These are phyloP conservation scores for Gallinago nigripennis DNA, from an alignment of 2,797 vertebrate species.

Conservation along the genomic window DNA sequence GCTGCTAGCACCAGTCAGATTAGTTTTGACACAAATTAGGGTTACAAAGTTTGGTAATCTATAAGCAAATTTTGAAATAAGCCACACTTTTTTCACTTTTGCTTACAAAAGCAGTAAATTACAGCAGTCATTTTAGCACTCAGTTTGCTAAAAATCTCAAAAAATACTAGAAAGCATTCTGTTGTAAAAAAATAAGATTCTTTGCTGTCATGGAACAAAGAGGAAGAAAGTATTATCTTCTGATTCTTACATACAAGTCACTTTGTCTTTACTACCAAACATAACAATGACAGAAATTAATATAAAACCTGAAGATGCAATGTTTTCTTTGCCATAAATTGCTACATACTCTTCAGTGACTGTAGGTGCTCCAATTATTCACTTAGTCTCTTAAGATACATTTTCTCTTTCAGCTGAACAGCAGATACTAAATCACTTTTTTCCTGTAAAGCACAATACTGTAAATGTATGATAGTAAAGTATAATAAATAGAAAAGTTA, in stretches of 20 bases:
- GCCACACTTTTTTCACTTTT: not conserved
- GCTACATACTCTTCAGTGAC: not conserved
- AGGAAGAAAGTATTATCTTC: not conserved
- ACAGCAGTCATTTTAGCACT: not conserved
- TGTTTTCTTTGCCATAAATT: not conserved
- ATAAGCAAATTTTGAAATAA: not conserved
- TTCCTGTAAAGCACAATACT: not conserved
- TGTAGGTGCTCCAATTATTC: not conserved
- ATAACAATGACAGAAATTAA: not conserved
- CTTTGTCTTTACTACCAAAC: not conserved
- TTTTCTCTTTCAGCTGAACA: not conserved
- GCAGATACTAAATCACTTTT: not conserved
- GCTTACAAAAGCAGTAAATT: not conserved
- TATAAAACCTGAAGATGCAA: not conserved
- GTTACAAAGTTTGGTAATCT: not conserved
- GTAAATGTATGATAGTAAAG: not conserved
- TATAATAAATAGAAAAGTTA: constrained; percentile 4
- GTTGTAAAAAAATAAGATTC: not conserved
- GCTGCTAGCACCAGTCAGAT: not conserved
- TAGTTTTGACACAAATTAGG: not conserved
- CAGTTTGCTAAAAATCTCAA: not conserved
- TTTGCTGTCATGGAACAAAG: not conserved
- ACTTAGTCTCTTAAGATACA: not conserved
- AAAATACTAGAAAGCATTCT: not conserved
- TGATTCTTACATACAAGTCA: not conserved